Evolutionary conservation across 1,140 invertebrate genomes (phyloP).

Genomic region (Coelopa frigida): DNA sequence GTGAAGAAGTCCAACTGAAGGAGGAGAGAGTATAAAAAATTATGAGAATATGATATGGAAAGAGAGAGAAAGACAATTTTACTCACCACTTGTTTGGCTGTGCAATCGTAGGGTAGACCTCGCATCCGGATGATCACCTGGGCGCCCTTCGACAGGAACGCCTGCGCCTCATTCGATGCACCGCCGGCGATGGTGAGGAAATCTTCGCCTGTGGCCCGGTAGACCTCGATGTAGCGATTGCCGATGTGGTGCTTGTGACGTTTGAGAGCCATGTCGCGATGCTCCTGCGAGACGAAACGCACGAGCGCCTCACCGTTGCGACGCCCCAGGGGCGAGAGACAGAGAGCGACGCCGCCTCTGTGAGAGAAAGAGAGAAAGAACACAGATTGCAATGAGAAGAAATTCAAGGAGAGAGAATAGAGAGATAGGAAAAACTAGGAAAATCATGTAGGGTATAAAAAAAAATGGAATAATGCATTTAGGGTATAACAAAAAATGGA

Average conservation of each 20-base stretch:
- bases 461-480: no score
- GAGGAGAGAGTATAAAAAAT: constrained; percentile 6
- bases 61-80: no score
- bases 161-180: constrained; percentile 90
- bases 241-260: constrained; percentile 97
- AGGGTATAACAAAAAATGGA: no score
- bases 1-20: constrained; percentile 90
- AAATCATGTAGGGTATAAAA: no score
- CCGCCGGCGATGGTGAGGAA: constrained; percentile 96
- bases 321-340: constrained; percentile 88
- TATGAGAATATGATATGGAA: not conserved
- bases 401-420: no score
- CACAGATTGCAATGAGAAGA: no score
- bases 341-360: constrained; percentile 97
- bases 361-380: constrained; percentile 22
- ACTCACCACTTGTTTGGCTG: constrained; percentile 94
- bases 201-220: constrained; percentile 92
- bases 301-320: constrained; percentile 99
- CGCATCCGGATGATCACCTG: constrained; percentile 98
- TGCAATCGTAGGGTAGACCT: constrained; percentile 95
- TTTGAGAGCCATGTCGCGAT: constrained; percentile 95
- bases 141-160: constrained; percentile 85
- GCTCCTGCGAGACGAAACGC: constrained; percentile 87
- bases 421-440: no score
- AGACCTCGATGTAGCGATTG: constrained; percentile 91